phyloP scores from a whole-genome alignment of 2,113 vertebrate genomes.

The Hylia prasina region DNA sequence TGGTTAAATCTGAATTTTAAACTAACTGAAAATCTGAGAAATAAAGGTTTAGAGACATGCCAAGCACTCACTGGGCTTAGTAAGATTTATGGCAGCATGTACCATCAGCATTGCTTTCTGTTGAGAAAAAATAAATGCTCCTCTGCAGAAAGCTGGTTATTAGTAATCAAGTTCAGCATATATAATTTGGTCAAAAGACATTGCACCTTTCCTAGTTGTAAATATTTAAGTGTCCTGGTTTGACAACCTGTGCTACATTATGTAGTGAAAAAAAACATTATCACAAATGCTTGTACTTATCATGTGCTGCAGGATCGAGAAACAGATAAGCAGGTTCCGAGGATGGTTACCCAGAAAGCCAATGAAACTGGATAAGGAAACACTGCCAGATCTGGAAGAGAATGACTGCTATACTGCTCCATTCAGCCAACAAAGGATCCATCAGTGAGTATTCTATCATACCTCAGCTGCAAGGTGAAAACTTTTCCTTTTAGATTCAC shows the following conservation, averaged over 20 bases:
- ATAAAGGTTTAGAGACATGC: neutral
- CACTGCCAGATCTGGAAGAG: slow-evolving; percentile 91
- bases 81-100: neutral
- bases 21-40: neutral
- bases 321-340: slow-evolving; percentile 90
- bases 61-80: neutral
- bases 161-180: neutral
- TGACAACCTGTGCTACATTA: neutral
- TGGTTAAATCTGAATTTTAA: neutral
- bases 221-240: neutral
- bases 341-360: slow-evolving; percentile 93
- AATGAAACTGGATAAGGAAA: slow-evolving; percentile 90
- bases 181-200: neutral
- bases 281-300: slow-evolving; percentile 60
- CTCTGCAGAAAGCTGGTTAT: neutral
- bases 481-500: neutral
- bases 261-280: neutral
- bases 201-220: neutral
- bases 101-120: neutral
- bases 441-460: slow-evolving; percentile 82
- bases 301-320: slow-evolving; percentile 86
- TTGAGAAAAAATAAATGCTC: neutral
- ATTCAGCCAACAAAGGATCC: slow-evolving; percentile 93
- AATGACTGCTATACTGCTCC: slow-evolving; percentile 95
- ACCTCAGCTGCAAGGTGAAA: neutral